Base-by-base conservation (phyloP, 2,888 invertebrate species). In the Drosophila affinis region DNA sequence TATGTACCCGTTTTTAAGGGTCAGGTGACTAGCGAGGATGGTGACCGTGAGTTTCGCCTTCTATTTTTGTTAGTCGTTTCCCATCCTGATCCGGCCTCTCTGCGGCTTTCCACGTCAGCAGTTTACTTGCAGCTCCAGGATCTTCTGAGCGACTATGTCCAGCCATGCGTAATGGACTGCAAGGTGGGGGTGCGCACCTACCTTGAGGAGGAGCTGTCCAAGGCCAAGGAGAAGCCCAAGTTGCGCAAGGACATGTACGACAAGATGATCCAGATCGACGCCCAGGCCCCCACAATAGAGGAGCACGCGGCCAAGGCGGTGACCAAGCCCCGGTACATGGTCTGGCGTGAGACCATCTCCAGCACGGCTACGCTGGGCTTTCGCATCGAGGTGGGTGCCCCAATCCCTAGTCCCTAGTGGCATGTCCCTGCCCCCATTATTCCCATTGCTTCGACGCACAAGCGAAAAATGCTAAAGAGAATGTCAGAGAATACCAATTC, bases 301-400 rank as follows among this genome's bases (percentile, higher is more conserved):
- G 98, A 98, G 91, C 96, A 97, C 86, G 93, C 95, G 77, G 94
- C 97, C 81, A 96, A 97, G 93, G 98, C 97, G 18, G 97, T 98
- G 1, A 98, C 98, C 3, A 98, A 98, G 92, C 97, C 98, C 0
- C 94, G 99, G 17, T 97, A 98, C 92, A 97, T 97, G 97, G 94
- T 98, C 51, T 98, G 98, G 97, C 93, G 99, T 62, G 99, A 99
- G 92, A 97, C 98, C 10, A 98, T 98, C 86, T 98, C 98, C 59
- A 98, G 98, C 47, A 98, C 99, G n/a, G 96, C 98, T 0, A 97
- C 97, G 0, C 94, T 99, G 55, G 99, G 99, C 62, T 99, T 99
- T 93, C 94, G 99, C 86, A 97, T 99, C 91, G 99, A 99, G 92
- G 92, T 91, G 44, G 68, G 77, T 29, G 6, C 9, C 9, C 14